A percentile compares a stretch with the other conserved stretches of the same genome.
phyloP scores from a whole-genome alignment of 2,888 invertebrate species.

The Agriotes lineatus region DNA sequence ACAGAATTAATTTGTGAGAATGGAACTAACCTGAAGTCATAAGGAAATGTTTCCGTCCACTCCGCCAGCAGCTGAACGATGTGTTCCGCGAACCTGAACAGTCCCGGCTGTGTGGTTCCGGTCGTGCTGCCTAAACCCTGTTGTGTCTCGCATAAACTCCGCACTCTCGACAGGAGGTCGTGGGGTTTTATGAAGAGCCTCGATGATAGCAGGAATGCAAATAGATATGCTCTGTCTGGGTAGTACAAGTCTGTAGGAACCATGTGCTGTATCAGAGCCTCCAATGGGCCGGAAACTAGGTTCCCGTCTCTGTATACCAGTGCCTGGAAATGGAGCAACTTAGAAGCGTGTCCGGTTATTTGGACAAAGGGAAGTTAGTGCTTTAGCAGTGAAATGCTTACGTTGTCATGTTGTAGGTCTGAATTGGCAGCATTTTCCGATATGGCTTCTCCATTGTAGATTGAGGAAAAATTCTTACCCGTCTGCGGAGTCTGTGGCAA shows the following conservation, averaged over 20 bases:
- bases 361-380: too few species aligned
- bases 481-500: slow-evolving; percentile 72
- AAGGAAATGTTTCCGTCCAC: slow-evolving; percentile 97
- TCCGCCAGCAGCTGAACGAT: slow-evolving; percentile 87
- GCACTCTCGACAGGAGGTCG: slow-evolving; percentile 88
- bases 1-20: not conserved
- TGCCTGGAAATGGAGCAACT: too few species aligned
- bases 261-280: slow-evolving; percentile 90
- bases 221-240: slow-evolving; percentile 89
- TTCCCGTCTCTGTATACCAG: slow-evolving; percentile 85
- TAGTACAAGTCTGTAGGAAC: slow-evolving; percentile 91
- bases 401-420: slow-evolving; percentile 63
- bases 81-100: slow-evolving; percentile 74
- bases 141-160: slow-evolving; percentile 84
- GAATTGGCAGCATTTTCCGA: slow-evolving; percentile 60
- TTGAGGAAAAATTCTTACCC: slow-evolving; percentile 61
- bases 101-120: slow-evolving; percentile 51
- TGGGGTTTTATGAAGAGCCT: slow-evolving; percentile 94
- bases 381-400: too few species aligned
- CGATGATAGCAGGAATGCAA: slow-evolving; percentile 94
- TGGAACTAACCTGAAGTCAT: slow-evolving; percentile 87
- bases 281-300: slow-evolving; percentile 86
- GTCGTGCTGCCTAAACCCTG: slow-evolving; percentile 69
- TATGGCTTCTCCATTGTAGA: slow-evolving; percentile 62
- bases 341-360: too few species aligned